Base-by-base conservation (phyloP, 2,113 vertebrate genomes). In the Ancistrus triradiatus region DNA sequence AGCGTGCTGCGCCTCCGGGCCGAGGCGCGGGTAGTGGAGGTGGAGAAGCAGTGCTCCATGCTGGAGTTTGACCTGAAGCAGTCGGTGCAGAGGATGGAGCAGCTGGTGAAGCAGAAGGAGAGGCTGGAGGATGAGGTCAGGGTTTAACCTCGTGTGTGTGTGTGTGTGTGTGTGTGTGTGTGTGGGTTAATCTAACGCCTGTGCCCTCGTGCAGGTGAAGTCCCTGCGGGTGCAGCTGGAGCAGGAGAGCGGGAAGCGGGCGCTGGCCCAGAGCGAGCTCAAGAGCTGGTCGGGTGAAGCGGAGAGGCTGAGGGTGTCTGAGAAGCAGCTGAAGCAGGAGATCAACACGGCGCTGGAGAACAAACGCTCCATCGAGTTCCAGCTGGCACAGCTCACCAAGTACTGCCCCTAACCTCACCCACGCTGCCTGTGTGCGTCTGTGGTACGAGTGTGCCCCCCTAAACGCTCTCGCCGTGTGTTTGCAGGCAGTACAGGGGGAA, bases 291-390 rank as follows among this genome's bases (percentile, higher is more conserved):
- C 80, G 21, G 90, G 92, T 82, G 94, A 97, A 66, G 84, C 91
- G 11, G 95, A 98, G 73, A 91, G 92, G 31, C 88, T 98, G 52
- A 88, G 92, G 74, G 90, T 92, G 65, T 90, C 91, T 0, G 94
- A 98, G 86, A 99, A 99, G 81, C 95, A 97, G 74, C 87, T 97
- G 77, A 99, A 99, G 77, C 96, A 99, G 81, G 95, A 98, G 80
- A 93, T 93, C 81, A 99, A 99, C 84, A 82, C 88, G 0, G 81
- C 91, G 52, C 80, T 97, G 72, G 96, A 98, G 89, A 90, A 80
- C 66, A 98, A 96, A 75, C 90, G 95, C 67, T 91, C 95, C 18
- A 84, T 98, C 76, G 96, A 99, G 85, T 97, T 97, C 63, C 94
- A 99, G 76, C 87, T 98, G 72, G 92, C 91, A 47, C 95, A 98